Conservation (phyloP, 2,797 vertebrate genomes). For the Phoxinus dragarum region DNA sequence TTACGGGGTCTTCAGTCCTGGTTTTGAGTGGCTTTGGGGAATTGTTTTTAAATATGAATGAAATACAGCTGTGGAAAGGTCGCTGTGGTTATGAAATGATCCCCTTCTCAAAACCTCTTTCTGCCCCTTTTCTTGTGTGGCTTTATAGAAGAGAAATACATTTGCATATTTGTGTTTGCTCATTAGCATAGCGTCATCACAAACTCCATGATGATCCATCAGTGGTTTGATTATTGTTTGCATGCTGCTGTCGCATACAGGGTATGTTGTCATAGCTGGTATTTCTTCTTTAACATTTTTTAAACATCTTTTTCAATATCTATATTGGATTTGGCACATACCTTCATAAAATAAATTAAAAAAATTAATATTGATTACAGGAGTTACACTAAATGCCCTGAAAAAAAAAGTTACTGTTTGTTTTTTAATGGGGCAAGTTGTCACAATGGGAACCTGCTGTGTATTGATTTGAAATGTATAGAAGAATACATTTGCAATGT, state of each 20-base stretch:
- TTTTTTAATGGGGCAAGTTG: not conserved
- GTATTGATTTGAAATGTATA: not conserved
- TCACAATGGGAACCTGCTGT: not conserved
- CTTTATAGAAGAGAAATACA: not conserved
- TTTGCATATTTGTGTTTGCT: slow-evolving; percentile 16
- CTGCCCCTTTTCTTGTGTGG: not conserved
- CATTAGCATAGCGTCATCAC: not conserved
- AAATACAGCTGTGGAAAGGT: slow-evolving; percentile 36
- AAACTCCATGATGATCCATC: not conserved
- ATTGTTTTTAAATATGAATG: slow-evolving; percentile 52
- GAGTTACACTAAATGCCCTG: not conserved
- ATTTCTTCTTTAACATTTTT: not conserved
- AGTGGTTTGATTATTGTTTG: not conserved
- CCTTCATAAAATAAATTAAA: no score
- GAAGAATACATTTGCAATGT: not conserved
- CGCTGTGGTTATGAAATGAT: slow-evolving; percentile 13
- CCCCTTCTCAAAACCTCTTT: not conserved
- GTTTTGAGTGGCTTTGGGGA: slow-evolving; percentile 7
- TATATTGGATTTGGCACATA: not conserved
- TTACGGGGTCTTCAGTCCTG: slow-evolving; percentile 2
- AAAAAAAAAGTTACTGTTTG: not conserved
- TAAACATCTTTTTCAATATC: not conserved
- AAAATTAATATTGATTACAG: not conserved
- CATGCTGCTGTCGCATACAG: not conserved
- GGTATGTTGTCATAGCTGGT: not conserved